Conservation (phyloP, 2,888 invertebrate genomes). For the Caenorhabditis sp. region DNA sequence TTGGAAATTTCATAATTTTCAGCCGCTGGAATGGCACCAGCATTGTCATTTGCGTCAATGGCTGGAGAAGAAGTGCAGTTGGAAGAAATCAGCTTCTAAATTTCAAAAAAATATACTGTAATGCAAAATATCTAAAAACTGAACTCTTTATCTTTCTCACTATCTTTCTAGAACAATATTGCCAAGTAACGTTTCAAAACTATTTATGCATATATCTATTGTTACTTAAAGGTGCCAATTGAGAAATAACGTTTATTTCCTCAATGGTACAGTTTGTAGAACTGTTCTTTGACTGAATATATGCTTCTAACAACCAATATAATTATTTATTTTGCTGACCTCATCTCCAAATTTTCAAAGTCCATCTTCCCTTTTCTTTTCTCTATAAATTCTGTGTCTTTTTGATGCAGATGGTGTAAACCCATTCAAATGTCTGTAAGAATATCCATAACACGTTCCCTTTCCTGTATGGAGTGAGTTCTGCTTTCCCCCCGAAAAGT, state of each 20-base stretch:
- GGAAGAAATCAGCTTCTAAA: slow-evolving; percentile 72
- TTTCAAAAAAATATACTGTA: background rate
- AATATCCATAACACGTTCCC: slow-evolving; percentile 55
- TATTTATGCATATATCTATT: slow-evolving; percentile 45
- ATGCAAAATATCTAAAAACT: background rate
- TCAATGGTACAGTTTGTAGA: slow-evolving; percentile 29
- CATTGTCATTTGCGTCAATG: slow-evolving; percentile 74
- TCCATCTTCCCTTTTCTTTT: slow-evolving; percentile 23
- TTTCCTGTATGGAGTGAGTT: slow-evolving; percentile 50
- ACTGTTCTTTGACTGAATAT: slow-evolving; percentile 52
- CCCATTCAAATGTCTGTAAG: slow-evolving; percentile 46
- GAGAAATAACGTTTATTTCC: slow-evolving; percentile 32
- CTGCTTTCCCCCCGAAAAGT: slow-evolving; percentile 43
- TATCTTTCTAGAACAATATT: slow-evolving; percentile 32
- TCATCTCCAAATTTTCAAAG: slow-evolving; percentile 43
- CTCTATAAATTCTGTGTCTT: background rate
- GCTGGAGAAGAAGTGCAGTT: slow-evolving; percentile 75
- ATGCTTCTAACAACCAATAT: slow-evolving; percentile 41
- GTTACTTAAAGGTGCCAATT: slow-evolving; percentile 49
- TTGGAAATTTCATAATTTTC: background rate
- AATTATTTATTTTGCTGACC: slow-evolving; percentile 57
- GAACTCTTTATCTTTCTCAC: no score
- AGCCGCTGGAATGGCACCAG: slow-evolving; percentile 60
- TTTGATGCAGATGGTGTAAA: slow-evolving; percentile 20
- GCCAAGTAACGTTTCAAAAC: slow-evolving; percentile 30